Evolutionary conservation across 2,888 invertebrate genomes (phyloP).

Genomic region (Phortica okadai): DNA sequence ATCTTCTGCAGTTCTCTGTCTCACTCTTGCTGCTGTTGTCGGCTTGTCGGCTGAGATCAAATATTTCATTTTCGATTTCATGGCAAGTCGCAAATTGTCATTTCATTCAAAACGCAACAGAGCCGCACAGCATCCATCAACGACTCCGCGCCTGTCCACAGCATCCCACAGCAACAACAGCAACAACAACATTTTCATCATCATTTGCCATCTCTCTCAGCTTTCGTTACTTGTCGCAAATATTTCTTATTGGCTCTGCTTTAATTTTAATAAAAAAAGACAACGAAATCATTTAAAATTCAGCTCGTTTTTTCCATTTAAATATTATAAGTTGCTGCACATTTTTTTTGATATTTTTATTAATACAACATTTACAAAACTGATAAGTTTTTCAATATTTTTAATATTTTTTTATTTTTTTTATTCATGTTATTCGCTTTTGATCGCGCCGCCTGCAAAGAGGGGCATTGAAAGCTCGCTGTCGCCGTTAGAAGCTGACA

Average conservation of each 20-base stretch:
- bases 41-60: constrained; percentile 71
- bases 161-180: too few relatives aligned
- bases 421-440: constrained; percentile 44
- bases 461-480: neutral
- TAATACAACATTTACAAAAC: constrained; percentile 33
- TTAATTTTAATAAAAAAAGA: constrained; percentile 32
- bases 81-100: constrained; percentile 73
- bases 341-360: constrained; percentile 15
- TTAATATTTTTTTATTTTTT: constrained; percentile 33
- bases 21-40: neutral
- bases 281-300: constrained; percentile 52
- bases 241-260: constrained; percentile 13
- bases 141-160: too few relatives aligned
- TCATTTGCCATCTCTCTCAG: neutral
- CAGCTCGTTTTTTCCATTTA: constrained; percentile 44
- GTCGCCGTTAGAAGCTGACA: constrained; percentile 44
- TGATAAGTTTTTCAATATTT: constrained; percentile 47
- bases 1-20: neutral
- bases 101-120: constrained; percentile 41
- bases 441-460: constrained; percentile 54
- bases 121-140: too few relatives aligned
- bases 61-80: constrained; percentile 68
- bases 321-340: constrained; percentile 41
- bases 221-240: neutral
- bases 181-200: neutral